Conservation (phyloP, 92 coral and sea anemone genomes). For the Parazoanthus swiftii region DNA sequence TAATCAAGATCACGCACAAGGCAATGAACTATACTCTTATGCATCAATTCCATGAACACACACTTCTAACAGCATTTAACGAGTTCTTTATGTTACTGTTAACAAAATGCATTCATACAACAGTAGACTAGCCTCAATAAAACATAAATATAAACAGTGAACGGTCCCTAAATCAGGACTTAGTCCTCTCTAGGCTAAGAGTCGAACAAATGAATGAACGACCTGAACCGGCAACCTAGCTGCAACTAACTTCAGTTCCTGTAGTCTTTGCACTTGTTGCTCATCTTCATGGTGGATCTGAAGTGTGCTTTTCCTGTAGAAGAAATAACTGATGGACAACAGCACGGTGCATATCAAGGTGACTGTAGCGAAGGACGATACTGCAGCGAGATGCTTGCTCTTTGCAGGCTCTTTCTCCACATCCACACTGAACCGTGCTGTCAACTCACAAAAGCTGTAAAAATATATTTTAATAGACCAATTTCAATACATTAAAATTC, state of each 20-base stretch:
- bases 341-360: slow-evolving; percentile 54
- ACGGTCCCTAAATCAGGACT: too few species aligned
- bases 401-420: slow-evolving; percentile 49
- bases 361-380: slow-evolving; percentile 57
- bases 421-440: slow-evolving; percentile 64
- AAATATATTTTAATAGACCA: background rate
- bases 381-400: slow-evolving; percentile 55
- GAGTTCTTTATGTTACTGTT: too few species aligned
- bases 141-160: too few species aligned
- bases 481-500: too few species aligned
- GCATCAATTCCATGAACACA: too few species aligned
- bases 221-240: too few species aligned
- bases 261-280: slow-evolving; percentile 66
- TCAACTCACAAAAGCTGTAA: slow-evolving; percentile 72
- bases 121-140: too few species aligned
- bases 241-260: slow-evolving; percentile 68
- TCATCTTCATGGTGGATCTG: slow-evolving; percentile 69
- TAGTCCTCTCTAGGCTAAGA: too few species aligned
- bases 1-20: background rate
- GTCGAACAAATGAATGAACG: too few species aligned
- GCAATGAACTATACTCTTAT: too few species aligned
- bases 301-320: slow-evolving; percentile 68
- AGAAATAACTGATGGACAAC: slow-evolving; percentile 59
- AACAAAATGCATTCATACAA: too few species aligned
- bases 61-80: background rate